Evolutionary conservation across 2,113 vertebrate genomes (phyloP).

Genomic region (Herpetotheres cachinnans): DNA sequence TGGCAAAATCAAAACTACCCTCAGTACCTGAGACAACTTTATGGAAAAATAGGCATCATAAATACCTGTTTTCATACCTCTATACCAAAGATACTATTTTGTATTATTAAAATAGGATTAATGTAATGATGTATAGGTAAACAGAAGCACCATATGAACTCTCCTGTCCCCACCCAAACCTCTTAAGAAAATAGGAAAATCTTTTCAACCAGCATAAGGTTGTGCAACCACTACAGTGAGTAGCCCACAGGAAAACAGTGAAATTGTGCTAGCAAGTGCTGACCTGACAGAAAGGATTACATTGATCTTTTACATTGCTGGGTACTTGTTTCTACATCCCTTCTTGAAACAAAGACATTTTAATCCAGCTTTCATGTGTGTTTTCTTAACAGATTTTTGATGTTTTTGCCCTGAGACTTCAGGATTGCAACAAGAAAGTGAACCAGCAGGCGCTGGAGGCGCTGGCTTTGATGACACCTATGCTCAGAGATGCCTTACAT

Average conservation of each 20-base stretch:
- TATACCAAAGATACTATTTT: not conserved
- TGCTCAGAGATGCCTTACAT: slow-evolving; percentile 44
- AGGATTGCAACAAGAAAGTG: slow-evolving; percentile 75
- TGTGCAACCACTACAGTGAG: not conserved
- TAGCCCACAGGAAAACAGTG: not conserved
- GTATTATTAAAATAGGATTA: not conserved
- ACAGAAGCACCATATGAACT: not conserved
- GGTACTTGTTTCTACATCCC: not conserved
- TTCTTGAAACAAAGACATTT: not conserved
- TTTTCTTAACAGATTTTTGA: slow-evolving; percentile 72
- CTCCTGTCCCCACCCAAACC: not conserved
- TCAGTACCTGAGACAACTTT: not conserved
- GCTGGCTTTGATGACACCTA: slow-evolving; percentile 14
- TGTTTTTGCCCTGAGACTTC: slow-evolving; percentile 67
- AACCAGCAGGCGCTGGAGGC: slow-evolving; percentile 61
- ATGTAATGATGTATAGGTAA: not conserved
- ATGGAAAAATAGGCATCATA: not conserved
- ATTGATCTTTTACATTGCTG: not conserved
- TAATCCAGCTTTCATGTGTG: not conserved
- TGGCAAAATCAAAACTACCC: not conserved
- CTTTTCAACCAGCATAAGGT: not conserved
- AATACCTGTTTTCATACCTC: not conserved
- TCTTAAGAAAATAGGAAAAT: not conserved
- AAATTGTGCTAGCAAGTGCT: not conserved
- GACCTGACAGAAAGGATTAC: not conserved